Conservation (phyloP, 2,113 vertebrate species). For the Prunella fulvescens region DNA sequence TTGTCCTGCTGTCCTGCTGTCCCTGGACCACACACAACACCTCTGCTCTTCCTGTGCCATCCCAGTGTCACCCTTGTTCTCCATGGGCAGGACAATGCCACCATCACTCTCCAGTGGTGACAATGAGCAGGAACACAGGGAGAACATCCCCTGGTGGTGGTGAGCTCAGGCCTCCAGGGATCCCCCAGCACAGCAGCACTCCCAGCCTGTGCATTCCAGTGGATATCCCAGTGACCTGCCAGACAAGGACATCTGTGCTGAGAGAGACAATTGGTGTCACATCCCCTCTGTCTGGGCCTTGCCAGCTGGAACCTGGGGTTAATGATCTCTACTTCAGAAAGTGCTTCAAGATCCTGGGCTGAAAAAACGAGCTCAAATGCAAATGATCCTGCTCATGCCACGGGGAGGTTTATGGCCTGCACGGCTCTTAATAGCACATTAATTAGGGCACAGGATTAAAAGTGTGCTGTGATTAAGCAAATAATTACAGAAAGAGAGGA, state of each 20-base stretch:
- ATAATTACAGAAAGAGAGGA: constrained; percentile 51
- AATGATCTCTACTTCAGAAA: constrained; percentile 49
- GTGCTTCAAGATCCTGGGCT: background rate
- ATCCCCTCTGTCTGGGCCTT: background rate
- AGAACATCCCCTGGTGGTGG: fast-evolving
- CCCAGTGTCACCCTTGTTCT: background rate
- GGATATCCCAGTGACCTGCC: background rate
- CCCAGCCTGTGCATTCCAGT: background rate
- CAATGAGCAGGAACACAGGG: fast-evolving
- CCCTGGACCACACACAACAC: fast-evolving
- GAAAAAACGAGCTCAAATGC: background rate
- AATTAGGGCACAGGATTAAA: constrained; percentile 51
- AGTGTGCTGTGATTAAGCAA: constrained; percentile 58
- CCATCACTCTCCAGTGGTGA: fast-evolving
- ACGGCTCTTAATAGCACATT: constrained; percentile 25
- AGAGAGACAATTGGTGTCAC: background rate
- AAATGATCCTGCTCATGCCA: constrained; percentile 47
- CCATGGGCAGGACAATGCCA: background rate
- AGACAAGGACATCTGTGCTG: background rate
- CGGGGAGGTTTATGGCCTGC: constrained; percentile 42
- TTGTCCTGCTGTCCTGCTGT: background rate
- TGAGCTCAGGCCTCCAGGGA: fast-evolving
- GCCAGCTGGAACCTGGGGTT: constrained; percentile 31
- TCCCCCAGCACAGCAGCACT: background rate
- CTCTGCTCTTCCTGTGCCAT: background rate